phyloP scores from a whole-genome alignment of 2,113 vertebrate genomes.

The Monarcha castaneiventris region DNA sequence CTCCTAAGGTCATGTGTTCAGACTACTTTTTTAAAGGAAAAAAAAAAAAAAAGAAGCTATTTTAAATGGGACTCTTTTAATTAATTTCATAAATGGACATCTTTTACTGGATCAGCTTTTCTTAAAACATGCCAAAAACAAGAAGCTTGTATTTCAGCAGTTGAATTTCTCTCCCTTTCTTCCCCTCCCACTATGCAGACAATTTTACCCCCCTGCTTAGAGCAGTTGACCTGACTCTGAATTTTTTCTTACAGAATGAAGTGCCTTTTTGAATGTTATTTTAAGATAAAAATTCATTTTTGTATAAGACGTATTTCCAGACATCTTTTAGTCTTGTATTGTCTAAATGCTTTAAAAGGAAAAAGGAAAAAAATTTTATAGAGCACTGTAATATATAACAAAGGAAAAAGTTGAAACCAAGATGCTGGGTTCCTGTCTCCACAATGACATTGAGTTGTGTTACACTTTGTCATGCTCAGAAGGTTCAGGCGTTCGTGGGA shows the following conservation, averaged over 20 bases:
- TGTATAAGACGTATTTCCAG: slow-evolving; percentile 86
- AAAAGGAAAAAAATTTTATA: slow-evolving; percentile 78
- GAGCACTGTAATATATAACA: slow-evolving; percentile 75
- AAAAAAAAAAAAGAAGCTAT: slow-evolving; percentile 66
- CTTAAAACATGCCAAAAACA: slow-evolving; percentile 82
- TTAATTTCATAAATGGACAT: slow-evolving; percentile 76
- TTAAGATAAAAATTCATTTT: slow-evolving; percentile 86
- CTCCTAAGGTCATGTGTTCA: slow-evolving; percentile 56
- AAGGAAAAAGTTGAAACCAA: slow-evolving; percentile 47
- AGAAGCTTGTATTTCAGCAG: slow-evolving; percentile 78
- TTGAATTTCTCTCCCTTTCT: slow-evolving; percentile 62
- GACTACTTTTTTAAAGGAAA: slow-evolving; percentile 63
- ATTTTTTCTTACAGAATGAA: slow-evolving; percentile 89
- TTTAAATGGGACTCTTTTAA: slow-evolving; percentile 81
- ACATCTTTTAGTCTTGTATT: slow-evolving; percentile 85
- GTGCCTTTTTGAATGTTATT: slow-evolving; percentile 96
- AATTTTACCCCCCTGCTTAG: slow-evolving; percentile 69
- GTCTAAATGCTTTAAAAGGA: slow-evolving; percentile 77
- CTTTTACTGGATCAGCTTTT: slow-evolving; percentile 79
- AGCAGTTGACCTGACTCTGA: slow-evolving; percentile 88
- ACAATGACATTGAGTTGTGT: slow-evolving; percentile 32
- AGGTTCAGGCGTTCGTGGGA: background rate
- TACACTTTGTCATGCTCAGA: slow-evolving; percentile 8
- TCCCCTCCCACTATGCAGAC: slow-evolving; percentile 78
- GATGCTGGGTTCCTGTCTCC: slow-evolving; percentile 72